Base-by-base conservation (phyloP, 2,888 invertebrate species). In the Aporophyla lueneburgensis region DNA sequence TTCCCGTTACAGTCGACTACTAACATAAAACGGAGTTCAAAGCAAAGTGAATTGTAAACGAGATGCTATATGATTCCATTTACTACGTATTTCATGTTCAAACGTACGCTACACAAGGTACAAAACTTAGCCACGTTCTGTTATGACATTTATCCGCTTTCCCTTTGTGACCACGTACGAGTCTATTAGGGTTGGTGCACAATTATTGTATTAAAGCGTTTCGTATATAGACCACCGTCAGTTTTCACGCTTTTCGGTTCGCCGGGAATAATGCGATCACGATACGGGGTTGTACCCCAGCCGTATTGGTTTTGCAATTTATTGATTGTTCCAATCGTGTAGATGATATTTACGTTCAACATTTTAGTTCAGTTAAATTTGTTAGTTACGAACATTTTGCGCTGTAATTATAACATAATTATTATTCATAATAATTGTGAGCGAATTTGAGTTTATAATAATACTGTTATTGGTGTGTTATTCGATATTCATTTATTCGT, bases 131-230 rank as follows among this genome's bases (percentile, higher is more conserved):
- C 76, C 81, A 81, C 83, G 82, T 85, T 74, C 84, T 83, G 90
- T 87, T 89, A 86, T 91, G 91, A 91, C 91, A 89, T 92, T 92
- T 90, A 92, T 92, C 89, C 88, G 90, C 91, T 91, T 92, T 90
- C 88, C 88, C 89, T 91, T 91, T 90, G 88, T 88, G 88, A 78
- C 86, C 82, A 82, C 83, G 78, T 78, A 73, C 84, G 83, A 80
- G 87, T 87, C 84, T 90, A 85, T 87, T 87, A 89, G 85, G 86
- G 86, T 86, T 75, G 87, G 85, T 91, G 89, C 87, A 90, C 91
- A 89, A 89, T 88, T 89, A 89, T 88, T 90, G 86, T 88, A 86
- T 86, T 88, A 90, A 90, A 90, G 89, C 87, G 76, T 63, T 87
- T 77, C 74, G 81, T 79, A 76, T 79, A 74, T 78, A 85, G 66